phyloP scores from a whole-genome alignment of 2,797 vertebrate genomes.

The Ptychobarbus kaznakovi region DNA sequence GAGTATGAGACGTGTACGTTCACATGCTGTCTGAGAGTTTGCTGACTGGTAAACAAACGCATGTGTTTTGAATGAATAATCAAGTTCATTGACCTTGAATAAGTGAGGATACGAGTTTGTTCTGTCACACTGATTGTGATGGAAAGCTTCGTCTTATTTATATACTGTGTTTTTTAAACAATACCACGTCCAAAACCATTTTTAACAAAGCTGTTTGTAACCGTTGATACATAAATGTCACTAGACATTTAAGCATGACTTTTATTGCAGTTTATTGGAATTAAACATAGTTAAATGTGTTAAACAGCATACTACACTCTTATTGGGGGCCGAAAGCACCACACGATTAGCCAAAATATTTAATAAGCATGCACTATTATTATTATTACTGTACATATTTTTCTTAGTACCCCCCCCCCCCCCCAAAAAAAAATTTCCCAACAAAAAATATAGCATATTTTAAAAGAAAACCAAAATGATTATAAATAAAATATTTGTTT shows the following conservation, averaged over 20 bases:
- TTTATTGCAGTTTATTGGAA: not conserved
- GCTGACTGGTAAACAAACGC: not conserved
- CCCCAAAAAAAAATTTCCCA: not conserved
- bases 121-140: not conserved
- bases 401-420: too few species aligned
- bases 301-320: not conserved
- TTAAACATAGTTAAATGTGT: not conserved
- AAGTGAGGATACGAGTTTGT: not conserved
- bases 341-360: not conserved
- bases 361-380: not conserved
- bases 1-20: not conserved
- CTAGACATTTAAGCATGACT: not conserved
- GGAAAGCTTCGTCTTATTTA: not conserved
- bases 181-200: not conserved
- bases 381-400: not conserved
- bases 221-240: too few species aligned
- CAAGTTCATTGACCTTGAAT: not conserved
- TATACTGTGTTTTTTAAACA: not conserved
- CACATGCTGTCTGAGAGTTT: not conserved
- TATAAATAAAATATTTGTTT: not conserved
- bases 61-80: conserved; percentile 20
- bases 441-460: not conserved
- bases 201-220: not conserved
- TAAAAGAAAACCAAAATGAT: not conserved
- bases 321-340: not conserved